Evolutionary conservation across 1,140 invertebrate species (phyloP).

Genomic region (Apis florea): DNA sequence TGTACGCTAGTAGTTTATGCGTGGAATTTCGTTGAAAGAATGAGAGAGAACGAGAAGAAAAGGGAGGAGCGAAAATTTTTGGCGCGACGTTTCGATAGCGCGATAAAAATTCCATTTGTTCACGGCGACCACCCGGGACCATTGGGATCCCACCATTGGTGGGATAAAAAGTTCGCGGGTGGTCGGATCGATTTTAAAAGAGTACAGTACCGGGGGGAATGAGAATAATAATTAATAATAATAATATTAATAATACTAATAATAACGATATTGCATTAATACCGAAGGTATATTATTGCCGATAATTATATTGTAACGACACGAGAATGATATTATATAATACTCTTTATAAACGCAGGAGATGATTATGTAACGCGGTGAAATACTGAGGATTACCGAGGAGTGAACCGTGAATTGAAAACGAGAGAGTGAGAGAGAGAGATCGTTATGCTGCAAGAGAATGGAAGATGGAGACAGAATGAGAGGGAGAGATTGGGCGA

Average conservation of each 20-base stretch:
- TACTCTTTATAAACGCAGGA: conserved; percentile 74
- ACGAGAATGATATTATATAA: conserved; percentile 76
- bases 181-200: conserved; percentile 44
- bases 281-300: conserved; percentile 74
- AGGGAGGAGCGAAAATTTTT: conserved; percentile 1
- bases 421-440: neutral
- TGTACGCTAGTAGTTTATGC: neutral
- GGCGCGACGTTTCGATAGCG: neutral
- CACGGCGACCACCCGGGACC: conserved; percentile 1
- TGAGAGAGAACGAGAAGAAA: neutral
- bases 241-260: conserved; percentile 55
- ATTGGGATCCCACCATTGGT: neutral
- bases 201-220: conserved; percentile 26
- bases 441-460: neutral
- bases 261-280: conserved; percentile 64
- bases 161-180: neutral
- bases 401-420: neutral
- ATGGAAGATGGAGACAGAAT: neutral
- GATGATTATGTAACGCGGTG: conserved; percentile 33
- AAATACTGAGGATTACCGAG: conserved; percentile 23
- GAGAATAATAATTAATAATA: conserved; percentile 51
- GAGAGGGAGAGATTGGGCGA: neutral
- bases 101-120: conserved; percentile 46
- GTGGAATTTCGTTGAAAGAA: neutral
- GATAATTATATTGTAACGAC: conserved; percentile 74